A percentile compares a stretch with the other conserved stretches of the same genome.
Conservation (phyloP, 2,797 vertebrate genomes). For the Mastacembelus armatus region DNA sequence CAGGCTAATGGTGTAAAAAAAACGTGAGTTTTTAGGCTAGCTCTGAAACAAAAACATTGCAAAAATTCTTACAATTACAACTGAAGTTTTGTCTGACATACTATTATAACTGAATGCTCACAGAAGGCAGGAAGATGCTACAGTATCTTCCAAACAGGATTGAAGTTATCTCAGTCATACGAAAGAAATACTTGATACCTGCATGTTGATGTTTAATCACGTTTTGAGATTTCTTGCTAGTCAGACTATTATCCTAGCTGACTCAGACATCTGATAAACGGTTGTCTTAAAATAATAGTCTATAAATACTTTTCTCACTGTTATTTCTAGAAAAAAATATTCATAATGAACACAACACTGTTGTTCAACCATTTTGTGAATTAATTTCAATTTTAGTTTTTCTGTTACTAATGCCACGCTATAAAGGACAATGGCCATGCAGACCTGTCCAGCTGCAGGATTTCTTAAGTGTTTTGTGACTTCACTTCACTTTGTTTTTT, state of each 20-base stretch:
- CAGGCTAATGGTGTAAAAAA: too few species aligned
- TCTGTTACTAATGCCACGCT: conserved; percentile 20
- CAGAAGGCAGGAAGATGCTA: neutral
- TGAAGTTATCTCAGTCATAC: neutral
- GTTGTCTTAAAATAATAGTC: conserved; percentile 13
- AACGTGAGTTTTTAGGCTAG: too few species aligned
- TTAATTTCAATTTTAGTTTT: conserved; percentile 49
- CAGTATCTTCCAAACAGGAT: neutral
- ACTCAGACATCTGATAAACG: conserved; percentile 9
- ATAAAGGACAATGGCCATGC: conserved; percentile 3
- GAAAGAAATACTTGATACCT: conserved; percentile 31
- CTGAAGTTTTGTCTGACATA: too few species aligned
- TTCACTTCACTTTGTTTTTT: conserved; percentile 49
- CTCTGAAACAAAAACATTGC: too few species aligned
- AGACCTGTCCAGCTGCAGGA: conserved; percentile 20
- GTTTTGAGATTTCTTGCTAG: conserved; percentile 8
- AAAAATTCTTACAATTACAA: too few species aligned
- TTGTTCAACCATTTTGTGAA: conserved; percentile 57
- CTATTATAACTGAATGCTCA: neutral
- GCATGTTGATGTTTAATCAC: conserved; percentile 18
- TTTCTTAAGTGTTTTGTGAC: conserved; percentile 48
- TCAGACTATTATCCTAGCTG: conserved; percentile 26
- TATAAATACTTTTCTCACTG: conserved; percentile 23
- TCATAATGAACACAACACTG: conserved; percentile 34
- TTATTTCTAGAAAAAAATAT: conserved; percentile 15